Evolutionary conservation across 2,888 invertebrate genomes (phyloP).

Genomic region (Conistra vaccinii): DNA sequence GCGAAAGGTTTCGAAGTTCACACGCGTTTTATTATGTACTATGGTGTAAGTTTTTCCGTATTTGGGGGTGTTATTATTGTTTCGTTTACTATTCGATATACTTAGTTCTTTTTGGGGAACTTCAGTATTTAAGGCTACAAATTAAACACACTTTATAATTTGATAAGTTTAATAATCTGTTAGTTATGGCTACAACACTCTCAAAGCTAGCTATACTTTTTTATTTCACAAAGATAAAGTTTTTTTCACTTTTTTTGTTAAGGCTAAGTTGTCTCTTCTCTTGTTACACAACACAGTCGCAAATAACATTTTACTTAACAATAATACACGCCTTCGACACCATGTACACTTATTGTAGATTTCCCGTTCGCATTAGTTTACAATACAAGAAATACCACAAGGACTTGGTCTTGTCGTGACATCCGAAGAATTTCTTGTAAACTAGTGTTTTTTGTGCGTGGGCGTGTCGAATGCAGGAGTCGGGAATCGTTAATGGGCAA

Average conservation of each 20-base stretch:
- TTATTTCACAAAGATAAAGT: not conserved
- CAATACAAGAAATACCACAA: not conserved
- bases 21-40: slow-evolving; percentile 13
- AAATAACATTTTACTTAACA: not conserved
- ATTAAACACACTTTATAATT: not conserved
- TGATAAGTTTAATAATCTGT: not conserved
- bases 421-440: slow-evolving; percentile 23
- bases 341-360: not conserved
- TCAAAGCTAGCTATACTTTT: not conserved
- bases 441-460: not conserved
- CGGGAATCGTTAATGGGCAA: not conserved
- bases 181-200: not conserved
- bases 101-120: not conserved
- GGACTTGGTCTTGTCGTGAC: slow-evolving; percentile 27
- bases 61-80: not conserved
- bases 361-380: not conserved
- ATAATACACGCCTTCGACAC: not conserved
- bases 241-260: no score
- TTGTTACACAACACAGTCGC: not conserved
- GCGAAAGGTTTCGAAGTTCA: slow-evolving; percentile 14
- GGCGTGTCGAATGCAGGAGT: slow-evolving; percentile 4
- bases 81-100: not conserved
- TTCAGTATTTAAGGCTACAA: not conserved
- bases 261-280: not conserved
- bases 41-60: not conserved